Percentiles rank a stretch among this genome's conserved stretches.
These are phyloP conservation scores for Hippoglossus hippoglossus DNA, from an alignment of 2,797 vertebrate species.

Conservation along the genomic window DNA sequence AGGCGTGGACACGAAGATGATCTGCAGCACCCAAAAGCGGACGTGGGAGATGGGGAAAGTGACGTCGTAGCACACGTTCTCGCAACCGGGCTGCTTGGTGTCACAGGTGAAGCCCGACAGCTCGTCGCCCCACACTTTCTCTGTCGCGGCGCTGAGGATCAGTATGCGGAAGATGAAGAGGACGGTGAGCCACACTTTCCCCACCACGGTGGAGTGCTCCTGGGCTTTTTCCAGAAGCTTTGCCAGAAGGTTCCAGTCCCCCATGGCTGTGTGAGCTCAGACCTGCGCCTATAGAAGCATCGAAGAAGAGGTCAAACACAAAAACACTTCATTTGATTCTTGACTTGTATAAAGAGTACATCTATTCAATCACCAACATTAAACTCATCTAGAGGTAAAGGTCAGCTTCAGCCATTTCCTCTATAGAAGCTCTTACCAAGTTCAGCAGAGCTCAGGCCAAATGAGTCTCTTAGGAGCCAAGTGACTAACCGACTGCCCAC, in stretches of 20 bases:
- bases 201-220: constrained; percentile 91
- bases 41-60: constrained; percentile 93
- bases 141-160: constrained; percentile 86
- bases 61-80: constrained; percentile 91
- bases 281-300: constrained; percentile 34
- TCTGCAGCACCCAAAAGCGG: constrained; percentile 93
- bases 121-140: constrained; percentile 92
- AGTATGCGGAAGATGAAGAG: constrained; percentile 92
- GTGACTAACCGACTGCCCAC: constrained; percentile 1
- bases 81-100: constrained; percentile 91
- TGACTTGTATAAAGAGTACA: background rate
- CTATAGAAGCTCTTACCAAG: constrained; percentile 36
- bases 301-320: constrained; percentile 2
- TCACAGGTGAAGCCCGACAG: constrained; percentile 90
- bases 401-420: background rate
- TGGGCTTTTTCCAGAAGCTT: constrained; percentile 90
- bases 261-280: constrained; percentile 82
- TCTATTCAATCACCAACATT: background rate
- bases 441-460: constrained; percentile 38
- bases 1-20: constrained; percentile 92
- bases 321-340: constrained; percentile 10
- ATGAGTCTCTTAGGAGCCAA: constrained; percentile 30
- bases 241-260: constrained; percentile 91
- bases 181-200: constrained; percentile 91
- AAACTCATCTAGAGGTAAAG: background rate